These are phyloP conservation scores for Pterobdella sp. DNA, from an alignment of 2,888 invertebrate genomes.

Conservation along the genomic window DNA sequence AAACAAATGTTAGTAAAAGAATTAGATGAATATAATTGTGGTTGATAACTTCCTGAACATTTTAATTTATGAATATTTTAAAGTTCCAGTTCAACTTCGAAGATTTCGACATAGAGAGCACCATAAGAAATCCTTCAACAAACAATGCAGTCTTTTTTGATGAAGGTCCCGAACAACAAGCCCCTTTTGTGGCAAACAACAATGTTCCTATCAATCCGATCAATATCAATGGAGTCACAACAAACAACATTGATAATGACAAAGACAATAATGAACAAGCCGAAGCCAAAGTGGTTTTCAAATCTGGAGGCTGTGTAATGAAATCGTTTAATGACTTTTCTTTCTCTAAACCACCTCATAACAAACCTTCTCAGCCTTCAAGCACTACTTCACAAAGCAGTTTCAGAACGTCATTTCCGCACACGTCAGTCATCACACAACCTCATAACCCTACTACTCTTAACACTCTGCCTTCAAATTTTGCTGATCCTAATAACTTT, in stretches of 20 bases:
- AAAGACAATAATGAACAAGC: not conserved
- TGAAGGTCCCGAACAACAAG: not conserved
- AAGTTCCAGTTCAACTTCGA: slow-evolving; percentile 20
- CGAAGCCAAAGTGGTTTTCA: not conserved
- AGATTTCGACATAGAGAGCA: slow-evolving; percentile 14
- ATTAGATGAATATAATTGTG: no score
- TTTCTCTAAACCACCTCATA: not conserved
- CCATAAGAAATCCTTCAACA: not conserved
- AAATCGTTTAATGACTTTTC: not conserved
- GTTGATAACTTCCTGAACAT: no score
- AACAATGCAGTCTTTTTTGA: not conserved
- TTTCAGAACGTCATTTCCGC: no score
- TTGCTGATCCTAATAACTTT: no score
- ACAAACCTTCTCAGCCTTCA: not conserved
- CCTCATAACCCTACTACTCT: no score
- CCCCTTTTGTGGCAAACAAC: not conserved
- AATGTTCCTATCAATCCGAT: not conserved
- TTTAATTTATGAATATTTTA: not conserved
- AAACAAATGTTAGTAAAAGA: no score
- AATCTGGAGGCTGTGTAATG: not conserved
- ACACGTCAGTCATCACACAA: no score
- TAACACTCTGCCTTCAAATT: no score
- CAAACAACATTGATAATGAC: not conserved
- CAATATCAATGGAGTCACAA: not conserved
- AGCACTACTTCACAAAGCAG: not conserved